Evolutionary conservation across 1,140 invertebrate genomes (phyloP).

Genomic region (Trichonephila inaurata): DNA sequence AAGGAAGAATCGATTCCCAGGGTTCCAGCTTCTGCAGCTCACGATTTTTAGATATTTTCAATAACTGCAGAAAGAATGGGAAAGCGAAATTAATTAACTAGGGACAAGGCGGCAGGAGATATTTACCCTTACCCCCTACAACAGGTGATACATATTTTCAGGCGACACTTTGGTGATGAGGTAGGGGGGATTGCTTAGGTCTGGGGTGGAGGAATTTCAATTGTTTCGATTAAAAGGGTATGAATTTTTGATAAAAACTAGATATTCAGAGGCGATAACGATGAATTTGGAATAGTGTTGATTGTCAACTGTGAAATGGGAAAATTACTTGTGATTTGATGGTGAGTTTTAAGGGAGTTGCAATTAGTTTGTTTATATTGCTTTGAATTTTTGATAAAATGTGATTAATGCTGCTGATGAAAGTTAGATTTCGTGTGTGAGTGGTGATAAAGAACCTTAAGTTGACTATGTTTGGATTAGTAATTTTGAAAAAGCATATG

Average conservation of each 20-base stretch:
- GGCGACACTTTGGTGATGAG: not conserved
- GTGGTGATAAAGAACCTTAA: no score
- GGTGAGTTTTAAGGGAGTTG: no score
- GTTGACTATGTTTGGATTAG: no score
- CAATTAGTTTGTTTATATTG: no score
- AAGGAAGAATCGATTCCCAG: conserved; percentile 18
- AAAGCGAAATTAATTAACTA: conserved; percentile 71
- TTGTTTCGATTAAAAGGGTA: not conserved
- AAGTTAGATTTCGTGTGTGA: no score
- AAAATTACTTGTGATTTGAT: no score
- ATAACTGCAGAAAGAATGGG: conserved; percentile 60
- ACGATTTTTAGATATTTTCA: conserved; percentile 73
- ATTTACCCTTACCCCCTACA: conserved; percentile 52
- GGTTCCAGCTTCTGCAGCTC: not conserved
- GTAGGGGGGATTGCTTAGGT: not conserved
- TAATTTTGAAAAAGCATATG: no score
- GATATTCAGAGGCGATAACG: no score
- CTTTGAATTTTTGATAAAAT: no score
- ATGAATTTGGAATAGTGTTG: no score
- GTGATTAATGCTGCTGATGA: no score
- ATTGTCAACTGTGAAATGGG: no score
- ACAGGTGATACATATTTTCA: conserved; percentile 65
- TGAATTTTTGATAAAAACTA: not conserved
- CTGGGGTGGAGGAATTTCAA: not conserved
- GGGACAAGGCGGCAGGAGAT: not conserved